Evolutionary conservation across 2,113 vertebrate genomes (phyloP).

Genomic region (Coturnix japonica): DNA sequence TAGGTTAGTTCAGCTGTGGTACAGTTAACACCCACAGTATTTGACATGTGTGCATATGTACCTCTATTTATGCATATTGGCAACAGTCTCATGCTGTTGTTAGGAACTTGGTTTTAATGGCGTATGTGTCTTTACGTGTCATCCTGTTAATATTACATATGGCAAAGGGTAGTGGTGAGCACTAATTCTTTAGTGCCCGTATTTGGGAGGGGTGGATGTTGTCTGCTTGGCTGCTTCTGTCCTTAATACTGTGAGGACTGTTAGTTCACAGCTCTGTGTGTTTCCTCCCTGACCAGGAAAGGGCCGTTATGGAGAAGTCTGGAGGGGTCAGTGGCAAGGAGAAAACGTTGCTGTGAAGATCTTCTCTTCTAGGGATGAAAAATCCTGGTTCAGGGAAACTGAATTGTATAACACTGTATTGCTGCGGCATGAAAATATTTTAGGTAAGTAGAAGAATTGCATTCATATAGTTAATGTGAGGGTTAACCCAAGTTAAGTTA

Average conservation of each 20-base stretch:
- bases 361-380: conserved; percentile 97
- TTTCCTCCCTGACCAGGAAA: conserved; percentile 81
- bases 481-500: too few relatives aligned
- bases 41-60: background rate
- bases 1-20: background rate
- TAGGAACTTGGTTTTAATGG: background rate
- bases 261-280: background rate
- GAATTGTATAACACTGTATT: conserved; percentile 98
- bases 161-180: too few relatives aligned
- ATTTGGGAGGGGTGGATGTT: background rate
- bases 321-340: conserved; percentile 98
- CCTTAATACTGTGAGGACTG: too few relatives aligned
- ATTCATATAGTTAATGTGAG: accelerated
- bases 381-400: conserved; percentile 99
- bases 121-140: background rate
- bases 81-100: background rate
- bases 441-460: conserved; percentile 79
- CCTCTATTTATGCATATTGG: too few relatives aligned
- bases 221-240: background rate
- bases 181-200: background rate
- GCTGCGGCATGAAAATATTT: conserved; percentile 95
- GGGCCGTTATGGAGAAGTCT: conserved; percentile 96
- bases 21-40: background rate
- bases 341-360: conserved; percentile 98
- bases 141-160: background rate